These are phyloP conservation scores for Taurulus bubalis DNA, from an alignment of 2,113 vertebrate genomes.

Conservation along the genomic window DNA sequence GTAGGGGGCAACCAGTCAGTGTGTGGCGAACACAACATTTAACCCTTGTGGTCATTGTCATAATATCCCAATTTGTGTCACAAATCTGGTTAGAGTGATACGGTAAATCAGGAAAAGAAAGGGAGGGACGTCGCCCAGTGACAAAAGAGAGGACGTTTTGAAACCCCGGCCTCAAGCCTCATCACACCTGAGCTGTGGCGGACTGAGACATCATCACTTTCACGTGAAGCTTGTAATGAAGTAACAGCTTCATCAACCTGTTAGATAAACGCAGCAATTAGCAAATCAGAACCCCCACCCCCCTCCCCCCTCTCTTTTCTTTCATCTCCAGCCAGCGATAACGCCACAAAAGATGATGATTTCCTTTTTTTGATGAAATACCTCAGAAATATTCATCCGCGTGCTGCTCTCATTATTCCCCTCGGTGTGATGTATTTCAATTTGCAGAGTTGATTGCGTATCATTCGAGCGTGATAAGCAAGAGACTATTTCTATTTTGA, in stretches of 20 bases:
- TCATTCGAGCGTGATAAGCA: constrained; percentile 27
- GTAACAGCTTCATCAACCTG: constrained; percentile 40
- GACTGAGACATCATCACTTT: constrained; percentile 46
- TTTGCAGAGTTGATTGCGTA: constrained; percentile 38
- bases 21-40: constrained; percentile 79
- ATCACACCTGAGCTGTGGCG: constrained; percentile 45
- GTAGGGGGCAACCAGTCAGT: constrained; percentile 53
- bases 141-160: constrained; percentile 54
- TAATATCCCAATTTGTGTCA: constrained; percentile 87
- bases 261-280: constrained; percentile 62
- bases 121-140: constrained; percentile 58
- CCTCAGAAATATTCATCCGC: constrained; percentile 40
- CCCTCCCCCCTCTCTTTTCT: constrained; percentile 31
- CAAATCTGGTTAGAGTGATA: constrained; percentile 81
- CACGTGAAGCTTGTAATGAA: constrained; percentile 32
- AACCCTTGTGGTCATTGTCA: constrained; percentile 84
- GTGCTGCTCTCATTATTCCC: constrained; percentile 36
- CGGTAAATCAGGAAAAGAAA: constrained; percentile 82
- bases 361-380: constrained; percentile 31
- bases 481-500: background rate
- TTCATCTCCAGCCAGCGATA: constrained; percentile 58
- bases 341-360: constrained; percentile 45
- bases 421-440: constrained; percentile 34
- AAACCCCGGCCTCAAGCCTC: background rate
- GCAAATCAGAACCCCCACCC: constrained; percentile 47